phyloP scores from a whole-genome alignment of 2,113 vertebrate genomes.

The Ptilorrhoa leucosticta region DNA sequence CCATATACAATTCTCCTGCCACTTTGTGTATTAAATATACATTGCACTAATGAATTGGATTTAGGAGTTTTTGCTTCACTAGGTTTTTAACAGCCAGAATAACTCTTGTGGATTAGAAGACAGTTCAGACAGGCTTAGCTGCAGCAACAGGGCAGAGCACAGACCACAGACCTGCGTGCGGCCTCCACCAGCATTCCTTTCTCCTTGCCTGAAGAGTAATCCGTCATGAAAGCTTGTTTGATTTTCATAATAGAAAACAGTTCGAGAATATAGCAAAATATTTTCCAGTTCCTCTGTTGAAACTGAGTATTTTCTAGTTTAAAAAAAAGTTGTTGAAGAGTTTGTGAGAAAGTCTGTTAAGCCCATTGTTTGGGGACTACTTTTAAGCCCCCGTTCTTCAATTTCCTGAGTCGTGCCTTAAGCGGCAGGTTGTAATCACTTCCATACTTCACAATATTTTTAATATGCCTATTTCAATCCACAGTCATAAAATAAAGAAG shows the following conservation, averaged over 20 bases:
- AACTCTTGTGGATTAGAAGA: not conserved
- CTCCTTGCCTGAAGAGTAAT: not conserved
- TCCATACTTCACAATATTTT: slow-evolving; percentile 9
- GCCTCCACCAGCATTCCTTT: not conserved
- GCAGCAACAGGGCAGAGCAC: not conserved
- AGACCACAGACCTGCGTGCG: not conserved
- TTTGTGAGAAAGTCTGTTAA: not conserved
- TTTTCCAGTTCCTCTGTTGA: slow-evolving; percentile 18
- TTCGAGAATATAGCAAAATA: slow-evolving; percentile 12
- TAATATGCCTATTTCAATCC: not conserved
- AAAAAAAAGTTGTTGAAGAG: not conserved
- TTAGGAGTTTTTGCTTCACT: not conserved
- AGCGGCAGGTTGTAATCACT: slow-evolving; percentile 36
- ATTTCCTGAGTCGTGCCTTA: slow-evolving; percentile 32
- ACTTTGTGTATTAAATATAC: not conserved
- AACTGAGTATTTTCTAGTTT: not conserved
- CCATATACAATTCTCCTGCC: not conserved
- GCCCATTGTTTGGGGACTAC: slow-evolving; percentile 7
- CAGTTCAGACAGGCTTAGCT: not conserved
- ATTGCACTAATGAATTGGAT: not conserved
- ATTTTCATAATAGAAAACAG: slow-evolving; percentile 43
- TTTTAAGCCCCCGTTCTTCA: slow-evolving; percentile 45
- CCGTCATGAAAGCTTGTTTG: slow-evolving; percentile 23
- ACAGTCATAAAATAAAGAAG: not conserved
- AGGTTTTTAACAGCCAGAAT: not conserved